Conservation (phyloP, 2,113 vertebrate species). For the Etheostoma cragini region DNA sequence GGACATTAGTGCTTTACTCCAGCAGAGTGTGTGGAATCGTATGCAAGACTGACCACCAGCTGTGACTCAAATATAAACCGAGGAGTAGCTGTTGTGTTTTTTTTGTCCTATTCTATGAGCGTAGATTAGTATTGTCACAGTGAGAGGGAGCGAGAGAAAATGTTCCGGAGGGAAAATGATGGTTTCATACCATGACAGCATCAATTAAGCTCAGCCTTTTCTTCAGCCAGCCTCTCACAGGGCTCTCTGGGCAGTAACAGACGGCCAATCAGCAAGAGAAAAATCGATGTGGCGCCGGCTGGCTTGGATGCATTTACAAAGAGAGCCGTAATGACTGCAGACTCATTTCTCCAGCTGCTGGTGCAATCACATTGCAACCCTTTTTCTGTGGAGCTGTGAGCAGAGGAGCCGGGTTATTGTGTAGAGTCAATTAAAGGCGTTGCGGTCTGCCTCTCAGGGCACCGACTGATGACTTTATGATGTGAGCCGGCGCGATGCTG, state of each 20-base stretch:
- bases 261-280: conserved; percentile 75
- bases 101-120: background rate
- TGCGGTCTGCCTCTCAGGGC: conserved; percentile 14
- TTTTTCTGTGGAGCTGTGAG: conserved; percentile 21
- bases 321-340: conserved; percentile 72
- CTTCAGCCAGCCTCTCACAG: conserved; percentile 21
- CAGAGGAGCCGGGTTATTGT: conserved; percentile 42
- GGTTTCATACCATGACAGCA: conserved; percentile 48
- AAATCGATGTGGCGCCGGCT: conserved; percentile 74
- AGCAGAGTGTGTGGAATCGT: conserved; percentile 44
- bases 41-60: conserved; percentile 51
- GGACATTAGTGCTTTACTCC: background rate
- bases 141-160: conserved; percentile 25
- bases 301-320: conserved; percentile 76
- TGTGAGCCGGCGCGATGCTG: background rate
- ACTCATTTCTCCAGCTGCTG: conserved; percentile 67
- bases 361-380: conserved; percentile 64
- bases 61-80: conserved; percentile 41
- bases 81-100: background rate
- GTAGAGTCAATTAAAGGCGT: conserved; percentile 29
- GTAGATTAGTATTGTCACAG: background rate
- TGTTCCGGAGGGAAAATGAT: conserved; percentile 40
- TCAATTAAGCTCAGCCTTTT: conserved; percentile 52
- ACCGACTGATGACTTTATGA: background rate
- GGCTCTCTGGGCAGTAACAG: conserved; percentile 58